A percentile compares a stretch with the other conserved stretches of the same genome.
These are phyloP conservation scores for Eupithecia inturbata DNA, from an alignment of 2,888 invertebrate genomes.

Conservation along the genomic window DNA sequence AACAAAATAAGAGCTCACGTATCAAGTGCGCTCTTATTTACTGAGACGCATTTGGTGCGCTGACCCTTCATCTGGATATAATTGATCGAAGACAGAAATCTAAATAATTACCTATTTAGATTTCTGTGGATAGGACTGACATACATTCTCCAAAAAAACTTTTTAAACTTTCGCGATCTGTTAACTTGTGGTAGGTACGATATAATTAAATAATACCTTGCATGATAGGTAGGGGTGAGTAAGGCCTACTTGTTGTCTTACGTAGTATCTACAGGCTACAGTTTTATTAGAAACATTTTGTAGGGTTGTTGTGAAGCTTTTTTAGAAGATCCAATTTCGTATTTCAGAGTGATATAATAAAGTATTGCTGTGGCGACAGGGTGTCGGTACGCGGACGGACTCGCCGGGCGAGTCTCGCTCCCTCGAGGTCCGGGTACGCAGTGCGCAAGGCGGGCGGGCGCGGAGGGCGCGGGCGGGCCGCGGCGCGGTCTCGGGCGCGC, in stretches of 20 bases:
- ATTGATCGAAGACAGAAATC: too few species aligned
- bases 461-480: conserved; percentile 64
- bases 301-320: neutral
- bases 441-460: conserved; percentile 67
- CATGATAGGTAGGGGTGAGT: neutral
- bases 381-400: conserved; percentile 42
- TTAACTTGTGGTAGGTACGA: too few species aligned
- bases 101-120: too few species aligned
- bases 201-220: too few species aligned
- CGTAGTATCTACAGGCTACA: neutral
- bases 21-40: too few species aligned
- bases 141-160: too few species aligned
- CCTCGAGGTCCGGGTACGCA: conserved; percentile 52
- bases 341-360: neutral
- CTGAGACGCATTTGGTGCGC: too few species aligned
- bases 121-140: too few species aligned
- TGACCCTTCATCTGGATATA: too few species aligned
- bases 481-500: conserved; percentile 69
- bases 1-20: too few species aligned
- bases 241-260: too few species aligned
- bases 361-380: conserved; percentile 28
- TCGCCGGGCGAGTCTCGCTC: conserved; percentile 36
- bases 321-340: neutral
- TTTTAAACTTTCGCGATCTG: too few species aligned
- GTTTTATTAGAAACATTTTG: neutral